Evolutionary conservation across 1,140 invertebrate genomes (phyloP).

Genomic region (Bombus consobrinus): DNA sequence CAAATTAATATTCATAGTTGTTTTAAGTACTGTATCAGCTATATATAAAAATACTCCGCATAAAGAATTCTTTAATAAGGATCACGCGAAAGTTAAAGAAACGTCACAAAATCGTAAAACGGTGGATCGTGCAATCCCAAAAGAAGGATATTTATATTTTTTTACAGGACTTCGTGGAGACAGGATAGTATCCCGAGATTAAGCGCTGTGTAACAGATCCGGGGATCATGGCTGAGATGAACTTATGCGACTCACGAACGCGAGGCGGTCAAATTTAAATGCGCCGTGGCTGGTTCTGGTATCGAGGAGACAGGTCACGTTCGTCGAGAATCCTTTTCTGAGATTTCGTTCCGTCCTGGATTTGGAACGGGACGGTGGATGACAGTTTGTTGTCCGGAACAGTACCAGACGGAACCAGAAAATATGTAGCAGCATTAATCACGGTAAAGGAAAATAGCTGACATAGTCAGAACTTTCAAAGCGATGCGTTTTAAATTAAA

Average conservation of each 20-base stretch:
- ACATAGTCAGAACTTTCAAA: conserved; percentile 32
- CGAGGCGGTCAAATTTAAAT: conserved; percentile 65
- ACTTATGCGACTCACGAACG: conserved; percentile 66
- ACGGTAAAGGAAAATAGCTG: conserved; percentile 27
- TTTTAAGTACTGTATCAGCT: no score
- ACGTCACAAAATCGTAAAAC: background rate
- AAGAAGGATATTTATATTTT: background rate
- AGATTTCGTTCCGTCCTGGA: conserved; percentile 46
- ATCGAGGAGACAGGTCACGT: conserved; percentile 67
- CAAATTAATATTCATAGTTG: no score
- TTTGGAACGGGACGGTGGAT: conserved; percentile 35
- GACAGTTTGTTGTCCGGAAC: conserved; percentile 42
- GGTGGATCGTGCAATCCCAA: background rate
- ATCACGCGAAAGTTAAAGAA: background rate
- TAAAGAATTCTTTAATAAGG: background rate
- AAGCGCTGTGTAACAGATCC: conserved; percentile 61
- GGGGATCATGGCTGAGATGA: conserved; percentile 39
- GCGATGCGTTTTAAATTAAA: conserved; percentile 61
- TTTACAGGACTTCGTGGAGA: background rate
- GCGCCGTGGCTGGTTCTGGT: conserved; percentile 42
- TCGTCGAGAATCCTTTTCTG: conserved; percentile 50
- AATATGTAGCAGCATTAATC: conserved; percentile 54
- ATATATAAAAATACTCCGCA: background rate
- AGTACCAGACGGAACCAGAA: conserved; percentile 18
- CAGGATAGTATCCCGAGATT: conserved; percentile 42